phyloP scores from a whole-genome alignment of 2,888 invertebrate genomes.

The Parthenolecanium corni region DNA sequence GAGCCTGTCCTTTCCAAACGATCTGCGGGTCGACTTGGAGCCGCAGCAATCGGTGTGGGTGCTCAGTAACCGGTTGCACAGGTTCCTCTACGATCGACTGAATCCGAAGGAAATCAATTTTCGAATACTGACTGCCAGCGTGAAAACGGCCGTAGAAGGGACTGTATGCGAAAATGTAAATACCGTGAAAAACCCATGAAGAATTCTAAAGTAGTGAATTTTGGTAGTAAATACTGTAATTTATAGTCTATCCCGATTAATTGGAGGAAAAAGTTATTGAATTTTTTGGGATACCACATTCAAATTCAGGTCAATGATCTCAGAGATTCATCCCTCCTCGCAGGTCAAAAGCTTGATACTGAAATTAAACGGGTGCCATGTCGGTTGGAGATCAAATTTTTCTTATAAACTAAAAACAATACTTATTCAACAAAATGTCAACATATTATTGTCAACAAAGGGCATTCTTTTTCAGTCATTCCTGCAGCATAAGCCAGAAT shows the following conservation, averaged over 20 bases:
- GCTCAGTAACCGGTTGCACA: constrained; percentile 60
- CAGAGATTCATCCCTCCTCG: no score
- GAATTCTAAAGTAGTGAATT: neutral
- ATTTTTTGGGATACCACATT: no score
- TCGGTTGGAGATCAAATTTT: no score
- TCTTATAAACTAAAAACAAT: no score
- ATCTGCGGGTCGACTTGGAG: constrained; percentile 48
- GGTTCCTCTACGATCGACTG: constrained; percentile 55
- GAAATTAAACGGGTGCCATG: no score
- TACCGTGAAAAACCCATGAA: constrained; percentile 8
- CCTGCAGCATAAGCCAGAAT: no score
- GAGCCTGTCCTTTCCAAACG: constrained; percentile 60
- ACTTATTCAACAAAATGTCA: no score
- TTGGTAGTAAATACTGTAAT: neutral
- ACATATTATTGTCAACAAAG: no score
- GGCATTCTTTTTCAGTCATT: no score
- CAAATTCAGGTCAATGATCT: no score
- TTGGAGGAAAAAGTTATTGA: neutral
- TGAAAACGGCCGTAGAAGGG: constrained; percentile 45
- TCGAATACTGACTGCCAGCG: constrained; percentile 54
- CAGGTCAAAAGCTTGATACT: no score
- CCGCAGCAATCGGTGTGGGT: constrained; percentile 51
- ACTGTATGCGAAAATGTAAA: constrained; percentile 48
- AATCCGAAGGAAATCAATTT: constrained; percentile 53
- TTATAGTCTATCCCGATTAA: neutral